Evolutionary conservation across 2,888 invertebrate genomes (phyloP).

Genomic region (Agonopterix heracliana): DNA sequence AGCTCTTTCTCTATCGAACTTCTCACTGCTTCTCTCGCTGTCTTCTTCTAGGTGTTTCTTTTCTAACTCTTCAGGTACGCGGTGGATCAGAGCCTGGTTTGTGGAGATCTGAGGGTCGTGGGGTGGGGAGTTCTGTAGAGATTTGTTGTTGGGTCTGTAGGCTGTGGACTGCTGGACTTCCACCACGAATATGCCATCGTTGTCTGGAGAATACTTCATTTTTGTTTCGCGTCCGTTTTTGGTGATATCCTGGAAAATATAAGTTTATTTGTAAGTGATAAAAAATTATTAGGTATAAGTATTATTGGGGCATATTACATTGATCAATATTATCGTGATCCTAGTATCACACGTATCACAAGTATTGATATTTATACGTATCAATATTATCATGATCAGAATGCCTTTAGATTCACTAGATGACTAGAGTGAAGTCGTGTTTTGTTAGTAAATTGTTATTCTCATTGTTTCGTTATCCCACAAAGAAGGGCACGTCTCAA

Average conservation of each 20-base stretch:
- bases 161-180: constrained; percentile 76
- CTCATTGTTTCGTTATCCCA: no score
- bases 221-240: constrained; percentile 83
- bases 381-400: no score
- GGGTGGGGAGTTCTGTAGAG: constrained; percentile 44
- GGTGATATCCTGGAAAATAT: constrained; percentile 77
- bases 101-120: constrained; percentile 64
- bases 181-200: constrained; percentile 85
- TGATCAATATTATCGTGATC: no score
- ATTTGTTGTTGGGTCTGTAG: constrained; percentile 54
- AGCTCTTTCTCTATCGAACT: constrained; percentile 56
- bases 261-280: background rate
- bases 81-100: constrained; percentile 66
- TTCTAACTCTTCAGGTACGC: constrained; percentile 59
- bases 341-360: no score
- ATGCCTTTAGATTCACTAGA: no score
- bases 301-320: no score
- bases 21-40: constrained; percentile 44
- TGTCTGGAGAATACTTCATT: constrained; percentile 83
- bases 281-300: no score
- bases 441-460: no score
- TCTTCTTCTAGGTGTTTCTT: constrained; percentile 48
- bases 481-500: no score
- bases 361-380: no score
- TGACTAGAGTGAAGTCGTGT: no score